Evolutionary conservation across 2,888 invertebrate genomes (phyloP).

Genomic region (Meiosimyza decipiens): DNA sequence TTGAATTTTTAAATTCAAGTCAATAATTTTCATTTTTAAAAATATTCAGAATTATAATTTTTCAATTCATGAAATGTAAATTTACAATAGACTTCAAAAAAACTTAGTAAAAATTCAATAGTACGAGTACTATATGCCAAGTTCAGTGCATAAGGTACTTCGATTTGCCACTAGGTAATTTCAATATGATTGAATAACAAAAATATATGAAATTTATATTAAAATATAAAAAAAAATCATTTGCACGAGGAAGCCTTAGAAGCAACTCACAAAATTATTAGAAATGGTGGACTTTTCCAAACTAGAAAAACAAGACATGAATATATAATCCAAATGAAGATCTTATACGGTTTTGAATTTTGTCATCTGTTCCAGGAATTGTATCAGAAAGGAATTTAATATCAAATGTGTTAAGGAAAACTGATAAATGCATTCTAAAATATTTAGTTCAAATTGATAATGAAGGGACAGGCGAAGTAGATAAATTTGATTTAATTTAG

Average conservation of each 20-base stretch:
- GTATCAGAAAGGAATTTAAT: slow-evolving; percentile 2
- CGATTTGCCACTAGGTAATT: slow-evolving; percentile 10
- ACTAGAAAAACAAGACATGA: too few species aligned
- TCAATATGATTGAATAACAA: neutral
- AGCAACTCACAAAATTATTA: slow-evolving; percentile 10
- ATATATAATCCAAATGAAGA: too few species aligned
- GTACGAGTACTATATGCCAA: slow-evolving; percentile 11
- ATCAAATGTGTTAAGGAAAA: neutral
- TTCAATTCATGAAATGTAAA: too few species aligned
- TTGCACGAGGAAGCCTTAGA: slow-evolving; percentile 14
- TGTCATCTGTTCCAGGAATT: neutral
- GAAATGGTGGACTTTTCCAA: too few species aligned
- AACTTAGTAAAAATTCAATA: too few species aligned
- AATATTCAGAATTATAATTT: too few species aligned
- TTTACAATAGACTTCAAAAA: too few species aligned
- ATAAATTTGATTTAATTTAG: too few species aligned
- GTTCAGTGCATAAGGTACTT: slow-evolving; percentile 3
- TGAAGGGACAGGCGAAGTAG: neutral
- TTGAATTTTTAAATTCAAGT: too few species aligned
- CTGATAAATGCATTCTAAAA: slow-evolving; percentile 1
- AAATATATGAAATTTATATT: neutral
- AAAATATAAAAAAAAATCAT: too few species aligned
- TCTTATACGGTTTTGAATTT: too few species aligned
- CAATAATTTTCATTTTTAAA: too few species aligned
- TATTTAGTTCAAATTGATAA: slow-evolving; percentile 3